A percentile compares a stretch with the other conserved stretches of the same genome.
Evolutionary conservation across 2,113 vertebrate genomes (phyloP).

Genomic region (Tenrec ecaudatus): DNA sequence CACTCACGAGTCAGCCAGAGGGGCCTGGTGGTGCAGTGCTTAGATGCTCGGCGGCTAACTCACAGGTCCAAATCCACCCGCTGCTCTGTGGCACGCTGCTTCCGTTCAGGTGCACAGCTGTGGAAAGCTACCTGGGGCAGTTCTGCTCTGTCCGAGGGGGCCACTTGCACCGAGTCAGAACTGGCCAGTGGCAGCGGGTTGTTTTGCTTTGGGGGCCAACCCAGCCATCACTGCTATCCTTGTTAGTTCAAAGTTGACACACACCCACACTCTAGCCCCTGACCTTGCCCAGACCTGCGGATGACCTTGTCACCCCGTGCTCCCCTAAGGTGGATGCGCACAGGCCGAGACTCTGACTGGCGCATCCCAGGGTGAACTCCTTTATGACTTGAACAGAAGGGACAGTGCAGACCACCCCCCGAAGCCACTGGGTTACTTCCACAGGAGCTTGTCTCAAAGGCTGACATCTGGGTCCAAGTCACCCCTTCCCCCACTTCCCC

Average conservation of each 20-base stretch:
- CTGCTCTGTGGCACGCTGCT: background rate
- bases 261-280: too few relatives aligned
- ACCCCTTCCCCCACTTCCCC: background rate
- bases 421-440: background rate
- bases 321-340: background rate
- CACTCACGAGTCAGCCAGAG: background rate
- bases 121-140: background rate
- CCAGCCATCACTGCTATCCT: too few relatives aligned
- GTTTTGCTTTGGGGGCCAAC: background rate
- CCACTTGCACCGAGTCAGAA: background rate
- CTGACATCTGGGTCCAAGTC: fast-evolving
- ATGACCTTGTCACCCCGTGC: background rate
- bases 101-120: background rate
- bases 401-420: background rate
- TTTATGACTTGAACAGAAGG: background rate
- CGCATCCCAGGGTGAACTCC: background rate
- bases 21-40: background rate
- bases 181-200: background rate
- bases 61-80: background rate
- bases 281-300: too few relatives aligned
- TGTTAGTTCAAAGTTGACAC: background rate
- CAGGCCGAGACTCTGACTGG: background rate
- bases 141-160: background rate
- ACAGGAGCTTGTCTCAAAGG: background rate
- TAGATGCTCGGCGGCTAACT: background rate